phyloP scores from a whole-genome alignment of 2,113 vertebrate genomes.

The Chascanopsetta lugubris region DNA sequence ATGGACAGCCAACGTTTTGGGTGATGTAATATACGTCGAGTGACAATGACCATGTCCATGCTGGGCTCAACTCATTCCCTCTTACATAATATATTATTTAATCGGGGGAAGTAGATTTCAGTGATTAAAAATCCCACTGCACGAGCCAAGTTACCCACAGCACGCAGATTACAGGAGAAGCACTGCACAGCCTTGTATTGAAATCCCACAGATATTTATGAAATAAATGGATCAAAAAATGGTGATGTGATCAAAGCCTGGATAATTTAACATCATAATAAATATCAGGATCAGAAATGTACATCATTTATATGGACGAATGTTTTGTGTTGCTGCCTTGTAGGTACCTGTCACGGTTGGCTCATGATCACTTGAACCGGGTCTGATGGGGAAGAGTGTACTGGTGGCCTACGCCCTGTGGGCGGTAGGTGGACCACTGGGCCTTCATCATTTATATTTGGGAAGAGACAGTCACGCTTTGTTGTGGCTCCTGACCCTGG shows the following conservation, averaged over 20 bases:
- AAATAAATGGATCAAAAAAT: neutral
- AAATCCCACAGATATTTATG: neutral
- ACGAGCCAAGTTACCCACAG: constrained; percentile 21
- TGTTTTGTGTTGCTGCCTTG: constrained; percentile 9
- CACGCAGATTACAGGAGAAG: neutral
- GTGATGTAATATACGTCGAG: neutral
- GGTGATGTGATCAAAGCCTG: neutral
- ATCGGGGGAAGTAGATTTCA: constrained; percentile 19
- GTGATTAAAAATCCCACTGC: constrained; percentile 41
- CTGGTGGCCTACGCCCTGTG: constrained; percentile 86
- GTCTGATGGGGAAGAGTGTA: constrained; percentile 84
- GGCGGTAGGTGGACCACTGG: constrained; percentile 86
- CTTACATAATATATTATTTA: constrained; percentile 61
- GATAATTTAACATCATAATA: too few relatives aligned
- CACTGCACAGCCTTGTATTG: neutral
- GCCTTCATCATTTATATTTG: constrained; percentile 92
- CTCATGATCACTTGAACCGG: neutral
- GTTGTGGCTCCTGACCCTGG: constrained; percentile 90
- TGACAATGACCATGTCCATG: constrained; percentile 19
- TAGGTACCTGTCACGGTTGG: constrained; percentile 47
- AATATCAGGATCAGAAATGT: too few relatives aligned
- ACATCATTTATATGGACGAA: neutral
- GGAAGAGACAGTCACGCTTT: constrained; percentile 89
- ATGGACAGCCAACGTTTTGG: neutral
- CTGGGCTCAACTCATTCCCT: constrained; percentile 37